A percentile compares a stretch with the other conserved stretches of the same genome.
Conservation (phyloP, 2,888 invertebrate species). For the Allygus modestus region DNA sequence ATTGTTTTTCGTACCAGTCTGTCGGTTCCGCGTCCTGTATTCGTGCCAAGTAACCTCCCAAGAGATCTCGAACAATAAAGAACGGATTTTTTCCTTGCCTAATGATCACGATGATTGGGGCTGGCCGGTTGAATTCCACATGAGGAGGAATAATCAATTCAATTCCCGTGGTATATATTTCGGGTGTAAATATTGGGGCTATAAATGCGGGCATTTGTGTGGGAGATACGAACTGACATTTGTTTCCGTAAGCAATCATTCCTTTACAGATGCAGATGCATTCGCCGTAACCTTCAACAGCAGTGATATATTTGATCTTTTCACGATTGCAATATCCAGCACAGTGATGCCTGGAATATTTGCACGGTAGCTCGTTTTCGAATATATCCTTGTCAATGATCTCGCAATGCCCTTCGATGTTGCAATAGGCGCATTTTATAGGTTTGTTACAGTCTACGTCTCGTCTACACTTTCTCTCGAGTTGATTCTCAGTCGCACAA, state of each 20-base stretch:
- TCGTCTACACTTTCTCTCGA: too few species aligned
- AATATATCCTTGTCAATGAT: background rate
- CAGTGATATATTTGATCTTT: background rate
- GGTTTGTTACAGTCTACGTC: background rate
- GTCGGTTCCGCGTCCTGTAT: background rate
- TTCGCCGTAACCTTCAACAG: background rate
- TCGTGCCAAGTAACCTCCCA: background rate
- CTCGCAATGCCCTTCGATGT: background rate
- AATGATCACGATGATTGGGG: background rate
- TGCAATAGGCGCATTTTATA: background rate
- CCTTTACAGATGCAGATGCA: background rate
- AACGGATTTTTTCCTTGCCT: background rate
- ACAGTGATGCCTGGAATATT: background rate
- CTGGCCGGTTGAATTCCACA: background rate
- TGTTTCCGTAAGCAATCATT: background rate
- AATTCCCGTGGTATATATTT: background rate
- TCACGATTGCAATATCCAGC: background rate
- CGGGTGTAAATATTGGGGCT: too few species aligned
- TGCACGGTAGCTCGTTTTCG: background rate
- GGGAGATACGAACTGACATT: background rate
- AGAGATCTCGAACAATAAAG: background rate
- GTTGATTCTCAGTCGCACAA: too few species aligned
- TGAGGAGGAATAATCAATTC: background rate
- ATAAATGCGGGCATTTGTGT: too few species aligned
- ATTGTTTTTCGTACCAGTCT: background rate